Percentiles rank a stretch among this genome's conserved stretches.
Evolutionary conservation across 1,140 invertebrate species (phyloP).

Genomic region (Drosophila repleta): DNA sequence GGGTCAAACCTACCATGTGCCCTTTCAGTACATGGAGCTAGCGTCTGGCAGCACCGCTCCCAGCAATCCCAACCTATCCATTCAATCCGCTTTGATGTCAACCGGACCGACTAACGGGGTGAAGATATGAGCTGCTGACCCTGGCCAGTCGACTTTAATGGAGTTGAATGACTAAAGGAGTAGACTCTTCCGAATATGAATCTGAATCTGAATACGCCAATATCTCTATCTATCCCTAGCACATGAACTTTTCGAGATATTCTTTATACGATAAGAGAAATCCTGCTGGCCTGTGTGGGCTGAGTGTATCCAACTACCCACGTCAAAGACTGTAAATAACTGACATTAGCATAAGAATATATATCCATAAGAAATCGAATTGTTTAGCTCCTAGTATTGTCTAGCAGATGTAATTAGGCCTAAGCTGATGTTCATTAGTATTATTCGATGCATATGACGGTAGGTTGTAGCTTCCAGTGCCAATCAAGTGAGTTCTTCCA

Average conservation of each 20-base stretch:
- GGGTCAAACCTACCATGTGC: constrained; percentile 91
- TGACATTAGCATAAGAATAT: neutral
- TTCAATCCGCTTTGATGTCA: constrained; percentile 3
- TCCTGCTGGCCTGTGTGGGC: too few relatives aligned
- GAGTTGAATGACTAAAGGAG: too few relatives aligned
- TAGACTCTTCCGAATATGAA: too few relatives aligned
- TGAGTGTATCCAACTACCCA: neutral
- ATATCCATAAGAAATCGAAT: neutral
- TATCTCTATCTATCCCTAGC: too few relatives aligned
- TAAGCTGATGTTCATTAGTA: constrained; percentile 30
- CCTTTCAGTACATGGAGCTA: constrained; percentile 91
- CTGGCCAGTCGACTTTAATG: neutral
- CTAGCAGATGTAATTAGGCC: constrained; percentile 5
- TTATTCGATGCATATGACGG: constrained; percentile 49
- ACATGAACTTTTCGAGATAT: too few relatives aligned
- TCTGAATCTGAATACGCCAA: too few relatives aligned
- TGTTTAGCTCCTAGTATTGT: constrained; percentile 2
- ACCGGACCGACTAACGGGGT: constrained; percentile 50
- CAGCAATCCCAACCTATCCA: constrained; percentile 24
- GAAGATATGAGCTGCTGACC: constrained; percentile 42
- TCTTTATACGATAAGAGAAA: too few relatives aligned
- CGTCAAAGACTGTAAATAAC: constrained; percentile 63
- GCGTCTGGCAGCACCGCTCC: constrained; percentile 32
- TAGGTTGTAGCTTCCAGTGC: constrained; percentile 73
- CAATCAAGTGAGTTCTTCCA: constrained; percentile 75